phyloP scores from a whole-genome alignment of 2,113 vertebrate genomes.

The Octodon degus region DNA sequence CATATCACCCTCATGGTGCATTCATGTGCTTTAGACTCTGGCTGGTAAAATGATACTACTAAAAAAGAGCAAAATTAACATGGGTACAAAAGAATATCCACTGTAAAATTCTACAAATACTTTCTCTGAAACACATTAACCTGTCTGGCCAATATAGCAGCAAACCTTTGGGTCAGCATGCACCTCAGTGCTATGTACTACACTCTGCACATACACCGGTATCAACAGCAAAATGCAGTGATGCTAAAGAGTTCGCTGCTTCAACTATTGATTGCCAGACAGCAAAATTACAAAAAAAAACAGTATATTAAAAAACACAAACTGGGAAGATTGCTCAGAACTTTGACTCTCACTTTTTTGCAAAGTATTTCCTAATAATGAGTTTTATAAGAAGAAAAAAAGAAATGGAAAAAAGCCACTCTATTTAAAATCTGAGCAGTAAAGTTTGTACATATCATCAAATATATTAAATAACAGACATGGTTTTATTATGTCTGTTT shows the following conservation, averaged over 20 bases:
- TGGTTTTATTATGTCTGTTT: slow-evolving; percentile 65
- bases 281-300: slow-evolving; percentile 43
- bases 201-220: background rate
- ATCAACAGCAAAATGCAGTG: slow-evolving; percentile 25
- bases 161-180: background rate
- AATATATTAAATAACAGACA: slow-evolving; percentile 72
- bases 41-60: slow-evolving; percentile 77
- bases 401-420: background rate
- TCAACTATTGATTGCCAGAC: background rate
- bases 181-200: background rate
- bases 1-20: slow-evolving; percentile 68
- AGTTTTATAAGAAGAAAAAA: slow-evolving; percentile 57
- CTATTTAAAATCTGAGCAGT: slow-evolving; percentile 67
- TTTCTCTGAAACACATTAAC: slow-evolving; percentile 75
- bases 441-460: slow-evolving; percentile 7
- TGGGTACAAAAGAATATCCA: slow-evolving; percentile 74
- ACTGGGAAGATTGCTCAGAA: slow-evolving; percentile 43
- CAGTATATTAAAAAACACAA: slow-evolving; percentile 36
- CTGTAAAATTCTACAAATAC: slow-evolving; percentile 78
- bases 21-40: slow-evolving; percentile 71
- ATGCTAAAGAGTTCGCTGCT: background rate
- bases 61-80: slow-evolving; percentile 81
- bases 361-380: slow-evolving; percentile 43
- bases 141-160: slow-evolving; percentile 27
- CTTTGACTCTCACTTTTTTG: slow-evolving; percentile 21